Percentiles rank a stretch among this genome's conserved stretches.
phyloP scores from a whole-genome alignment of 2,113 vertebrate species.

The Paraplagusia blochii region DNA sequence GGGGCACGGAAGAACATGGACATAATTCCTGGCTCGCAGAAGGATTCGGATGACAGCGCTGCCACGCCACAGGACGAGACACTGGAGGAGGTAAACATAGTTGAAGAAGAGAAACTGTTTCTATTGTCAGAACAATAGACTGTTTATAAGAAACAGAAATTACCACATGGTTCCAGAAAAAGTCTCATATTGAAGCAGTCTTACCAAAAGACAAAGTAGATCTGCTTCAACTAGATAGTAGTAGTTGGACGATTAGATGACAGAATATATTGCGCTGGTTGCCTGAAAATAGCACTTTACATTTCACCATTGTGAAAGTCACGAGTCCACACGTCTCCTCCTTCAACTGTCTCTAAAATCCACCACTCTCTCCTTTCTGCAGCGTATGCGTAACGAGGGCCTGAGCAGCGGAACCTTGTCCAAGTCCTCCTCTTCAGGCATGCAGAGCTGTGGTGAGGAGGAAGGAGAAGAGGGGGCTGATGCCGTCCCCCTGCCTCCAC shows the following conservation, averaged over 20 bases:
- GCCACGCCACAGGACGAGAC: constrained; percentile 97
- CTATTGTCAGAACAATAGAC: no score
- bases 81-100: constrained; percentile 83
- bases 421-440: constrained; percentile 97
- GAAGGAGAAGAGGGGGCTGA: constrained; percentile 96
- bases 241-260: no score
- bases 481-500: constrained; percentile 90
- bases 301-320: no score
- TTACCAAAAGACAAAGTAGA: no score
- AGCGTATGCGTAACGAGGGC: constrained; percentile 96
- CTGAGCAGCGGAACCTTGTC: constrained; percentile 97
- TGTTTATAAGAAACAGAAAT: no score
- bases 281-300: no score
- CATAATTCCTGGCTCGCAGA: constrained; percentile 83
- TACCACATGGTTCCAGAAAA: no score
- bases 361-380: constrained; percentile 9
- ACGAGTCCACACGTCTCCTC: not conserved
- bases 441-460: constrained; percentile 99
- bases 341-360: not conserved
- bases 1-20: constrained; percentile 89
- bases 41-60: constrained; percentile 94
- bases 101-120: not conserved
- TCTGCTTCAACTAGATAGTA: no score
- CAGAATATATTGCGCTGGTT: no score
- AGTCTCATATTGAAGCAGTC: no score